Conservation (phyloP, 64 coral and sea anemone genomes). For the Cladopsammia gracilis region DNA sequence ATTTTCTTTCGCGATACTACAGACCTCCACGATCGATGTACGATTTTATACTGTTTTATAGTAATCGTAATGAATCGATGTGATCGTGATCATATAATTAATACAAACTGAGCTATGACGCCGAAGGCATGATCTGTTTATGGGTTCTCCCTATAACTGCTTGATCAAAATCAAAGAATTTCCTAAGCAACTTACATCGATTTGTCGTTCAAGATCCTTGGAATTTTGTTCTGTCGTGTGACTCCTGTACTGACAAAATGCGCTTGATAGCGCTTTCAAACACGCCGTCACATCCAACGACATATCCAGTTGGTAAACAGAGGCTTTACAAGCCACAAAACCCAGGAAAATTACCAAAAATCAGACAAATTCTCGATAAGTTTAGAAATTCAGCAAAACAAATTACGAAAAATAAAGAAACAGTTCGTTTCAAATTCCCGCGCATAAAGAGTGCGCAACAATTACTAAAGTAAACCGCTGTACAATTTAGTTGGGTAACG, state of each 20-base stretch:
- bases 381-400: not conserved
- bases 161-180: not conserved
- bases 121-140: too few relatives aligned
- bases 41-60: too few relatives aligned
- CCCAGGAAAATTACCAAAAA: not conserved
- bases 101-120: too few relatives aligned
- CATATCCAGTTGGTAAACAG: slow-evolving; percentile 49
- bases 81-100: too few relatives aligned
- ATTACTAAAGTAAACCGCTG: not conserved
- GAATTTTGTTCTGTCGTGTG: slow-evolving; percentile 80
- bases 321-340: not conserved
- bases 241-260: slow-evolving; percentile 93
- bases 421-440: slow-evolving; percentile 39
- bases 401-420: not conserved
- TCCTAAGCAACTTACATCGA: slow-evolving; percentile 85
- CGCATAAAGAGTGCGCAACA: slow-evolving; percentile 17
- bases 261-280: slow-evolving; percentile 86
- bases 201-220: slow-evolving; percentile 94
- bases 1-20: too few relatives aligned
- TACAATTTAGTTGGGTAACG: not conserved
- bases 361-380: not conserved
- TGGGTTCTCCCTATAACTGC: not conserved
- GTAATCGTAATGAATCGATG: too few relatives aligned
- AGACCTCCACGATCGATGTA: too few relatives aligned
- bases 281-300: slow-evolving; percentile 94